Evolutionary conservation across 2,113 vertebrate species (phyloP), one percentile per base, ranked within the genome.

Genomic region (Protobothrops mucrosquamatus): DNA sequence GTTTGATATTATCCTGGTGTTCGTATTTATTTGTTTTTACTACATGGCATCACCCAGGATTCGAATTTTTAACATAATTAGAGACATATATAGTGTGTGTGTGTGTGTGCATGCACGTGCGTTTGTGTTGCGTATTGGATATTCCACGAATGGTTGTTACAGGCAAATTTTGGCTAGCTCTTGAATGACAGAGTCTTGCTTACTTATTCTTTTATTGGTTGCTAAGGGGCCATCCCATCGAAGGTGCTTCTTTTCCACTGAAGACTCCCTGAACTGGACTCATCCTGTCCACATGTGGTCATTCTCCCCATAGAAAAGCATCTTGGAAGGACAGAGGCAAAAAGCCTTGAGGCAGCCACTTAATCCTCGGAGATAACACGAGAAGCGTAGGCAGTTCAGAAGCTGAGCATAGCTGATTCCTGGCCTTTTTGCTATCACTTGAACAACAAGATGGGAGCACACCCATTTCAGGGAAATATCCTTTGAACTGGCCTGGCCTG

Each of bases 381-480:
- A 24, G 29, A 59, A 86, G 55, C 69, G 8, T 93, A 56, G 92
- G 88, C 88, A 20, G 55, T 9, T 51, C 3, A 6, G 64, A 4
- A 6, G 57, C 92, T 8, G 87, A 14, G 0, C n/a, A 9, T 12
- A 74, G 26, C 48, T 61, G 69, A 5, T 39, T 85, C 61, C 54
- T 90, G 92, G 29, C 56, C 74, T 90, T 93, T 51, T 43, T 1
- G 7, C 88, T 86, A 93, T 93, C 92, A 3, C 34, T 48, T 88
- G 39, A 18, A 11, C 29, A 88, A 39, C 2, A 18, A 34, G 69
- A 74, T 18, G 5, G 69, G 69, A 34, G n/a, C 69, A 74, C 64
- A 74, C n/a, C 29, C 64, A 34, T n/a, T 74, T 74, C 64, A 74
- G 64, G 64, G n/a, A 74, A 74, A 74, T 74, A 74, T 74, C 69